Base-by-base conservation (phyloP, 2,113 vertebrate genomes). In the Hippocampus abdominalis region DNA sequence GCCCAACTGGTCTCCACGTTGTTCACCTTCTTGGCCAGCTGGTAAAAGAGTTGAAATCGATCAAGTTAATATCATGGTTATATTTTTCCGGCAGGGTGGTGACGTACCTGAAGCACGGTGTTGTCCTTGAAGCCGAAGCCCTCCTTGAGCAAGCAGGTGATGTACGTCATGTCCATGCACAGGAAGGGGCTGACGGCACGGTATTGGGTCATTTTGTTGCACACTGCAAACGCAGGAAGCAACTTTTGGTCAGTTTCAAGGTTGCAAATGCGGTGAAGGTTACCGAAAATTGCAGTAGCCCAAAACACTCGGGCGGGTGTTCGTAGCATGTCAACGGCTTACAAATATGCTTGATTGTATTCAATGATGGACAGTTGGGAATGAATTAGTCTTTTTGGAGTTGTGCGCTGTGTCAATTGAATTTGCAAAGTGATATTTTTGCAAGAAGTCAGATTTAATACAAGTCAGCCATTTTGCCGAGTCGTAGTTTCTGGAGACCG, bases 1-100 rank as follows among this genome's bases (percentile, higher is more conserved):
- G 96, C 95, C 97, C 97, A 99, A 85, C 96, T 96, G 0, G 95
- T 98, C 91, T 99, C 97, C 80, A 96, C 93, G 23, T 99, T 94
- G 88, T 98, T 96, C 78, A 99, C 94, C 86, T 99, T 99, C 90
- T 99, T 99, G 80, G 94, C 88, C 29, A 99, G 90, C 97, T 99
- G 84, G 69, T 72, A 74, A 80, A 40, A 71, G 68, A 89, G 18
- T 20, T 72, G 83, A 70, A 48, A 27, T 12, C 15, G 20, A 20
- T 60, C 27, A 32, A 23, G 27, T 60, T 32, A 8, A 60, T 27
- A 2, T 32, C 12, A 4, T 44, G 5, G 0, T 25, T 23, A 46
- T 18, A 25, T 44, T 46, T 64, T 15, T 27, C 40, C 23, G 9
- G 27, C 25, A 8, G 57, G 49, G 27, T 23, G 23, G 20, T 51